Percentiles rank a stretch among this genome's conserved stretches.
Conservation (phyloP, 1,140 invertebrate genomes). For the Eciton burchellii region DNA sequence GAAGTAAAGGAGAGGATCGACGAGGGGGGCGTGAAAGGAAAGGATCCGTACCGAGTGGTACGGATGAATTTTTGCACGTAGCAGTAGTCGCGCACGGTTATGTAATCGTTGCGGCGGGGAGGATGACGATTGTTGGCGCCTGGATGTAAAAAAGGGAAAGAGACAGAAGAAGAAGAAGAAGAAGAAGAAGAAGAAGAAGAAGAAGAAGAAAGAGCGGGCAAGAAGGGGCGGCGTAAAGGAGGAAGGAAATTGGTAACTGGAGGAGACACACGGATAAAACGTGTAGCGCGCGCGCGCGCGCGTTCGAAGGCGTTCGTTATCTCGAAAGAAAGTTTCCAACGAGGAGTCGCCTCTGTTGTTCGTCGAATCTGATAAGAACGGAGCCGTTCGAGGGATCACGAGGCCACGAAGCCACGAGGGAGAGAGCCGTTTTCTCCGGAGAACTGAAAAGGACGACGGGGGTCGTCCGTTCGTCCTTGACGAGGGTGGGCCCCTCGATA, state of each 20-base stretch:
- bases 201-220: background rate
- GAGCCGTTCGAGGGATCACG: background rate
- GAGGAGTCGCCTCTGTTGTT: background rate
- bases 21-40: background rate
- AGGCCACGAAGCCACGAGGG: background rate
- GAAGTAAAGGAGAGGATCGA: background rate
- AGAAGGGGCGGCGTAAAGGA: background rate
- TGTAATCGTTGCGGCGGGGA: conserved; percentile 54
- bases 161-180: no score
- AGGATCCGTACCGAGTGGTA: background rate
- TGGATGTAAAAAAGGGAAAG: conserved; percentile 34
- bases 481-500: conserved; percentile 27
- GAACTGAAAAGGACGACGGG: background rate
- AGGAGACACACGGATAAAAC: background rate
- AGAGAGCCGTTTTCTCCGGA: background rate
- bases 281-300: background rate
- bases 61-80: conserved; percentile 52
- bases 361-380: background rate
- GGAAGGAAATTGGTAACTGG: conserved; percentile 2
- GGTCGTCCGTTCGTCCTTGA: background rate
- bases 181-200: background rate
- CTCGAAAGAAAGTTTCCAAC: background rate
- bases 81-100: conserved; percentile 46
- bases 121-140: conserved; percentile 19
- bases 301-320: background rate